phyloP scores from a whole-genome alignment of 2,888 invertebrate genomes.

The Odontocerum albicorne region DNA sequence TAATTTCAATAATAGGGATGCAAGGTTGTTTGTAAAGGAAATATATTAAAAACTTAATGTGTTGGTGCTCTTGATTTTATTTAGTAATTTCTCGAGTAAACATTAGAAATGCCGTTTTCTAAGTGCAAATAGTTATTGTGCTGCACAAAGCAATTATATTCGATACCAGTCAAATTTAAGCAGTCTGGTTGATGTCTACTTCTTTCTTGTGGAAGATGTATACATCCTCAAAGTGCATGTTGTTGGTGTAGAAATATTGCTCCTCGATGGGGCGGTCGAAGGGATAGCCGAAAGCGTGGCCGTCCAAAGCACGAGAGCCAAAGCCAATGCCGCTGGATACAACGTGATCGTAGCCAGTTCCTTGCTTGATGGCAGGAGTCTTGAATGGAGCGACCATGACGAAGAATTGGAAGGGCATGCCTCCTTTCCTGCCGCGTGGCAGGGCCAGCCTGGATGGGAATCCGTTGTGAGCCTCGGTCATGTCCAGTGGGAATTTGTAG shows the following conservation, averaged over 20 bases:
- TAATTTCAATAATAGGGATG: no score
- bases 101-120: no score
- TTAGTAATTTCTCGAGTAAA: no score
- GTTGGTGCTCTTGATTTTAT: no score
- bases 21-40: no score
- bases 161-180: background rate
- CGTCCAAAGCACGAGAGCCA: conserved; percentile 42
- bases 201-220: conserved; percentile 54
- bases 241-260: conserved; percentile 46
- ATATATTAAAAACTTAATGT: no score
- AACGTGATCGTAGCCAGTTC: conserved; percentile 51
- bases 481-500: conserved; percentile 51
- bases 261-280: conserved; percentile 55
- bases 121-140: no score
- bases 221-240: conserved; percentile 55
- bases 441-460: conserved; percentile 64
- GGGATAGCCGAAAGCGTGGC: conserved; percentile 58
- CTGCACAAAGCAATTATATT: no score
- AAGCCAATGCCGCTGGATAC: conserved; percentile 46
- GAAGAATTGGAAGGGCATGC: conserved; percentile 63
- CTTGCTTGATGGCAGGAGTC: conserved; percentile 47
- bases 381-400: conserved; percentile 59
- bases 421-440: conserved; percentile 65
- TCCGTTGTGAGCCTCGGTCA: conserved; percentile 56
- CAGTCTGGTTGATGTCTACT: conserved; percentile 11